Evolutionary conservation across 53 echinoderm and acorn worm genomes (phyloP), one percentile per base, ranked within the genome.

Genomic region (Holothuria scabra): DNA sequence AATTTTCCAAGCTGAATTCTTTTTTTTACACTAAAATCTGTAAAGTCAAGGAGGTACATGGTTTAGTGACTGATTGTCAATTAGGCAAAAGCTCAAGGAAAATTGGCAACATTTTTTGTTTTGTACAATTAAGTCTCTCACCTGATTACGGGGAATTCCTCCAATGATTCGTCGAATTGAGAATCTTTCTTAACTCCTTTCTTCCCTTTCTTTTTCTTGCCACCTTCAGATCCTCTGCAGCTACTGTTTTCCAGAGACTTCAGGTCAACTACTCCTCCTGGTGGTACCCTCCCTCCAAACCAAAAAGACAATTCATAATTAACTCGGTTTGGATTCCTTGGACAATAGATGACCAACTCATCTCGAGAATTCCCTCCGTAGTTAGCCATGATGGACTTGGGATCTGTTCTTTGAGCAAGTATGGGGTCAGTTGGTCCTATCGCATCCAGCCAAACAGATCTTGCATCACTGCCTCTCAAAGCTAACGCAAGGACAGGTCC

Each of bases 391-490:
- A 99, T 56, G 35, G 99, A 99, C 49, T 71, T 88, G 14, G 99
- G 99, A 59, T 99, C 99, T 0, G 99, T 99, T 30, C 95, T 90
- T 21, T 89, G 91, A 29, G 99, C 99, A 13, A 99, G 91, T 31
- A 83, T 84, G 11, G 99, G 99, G 58, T 99, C 99, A 4, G 95
- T 87, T 0, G 99, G 99, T 16, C 99, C 99, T 0, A 99, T 87
- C 8, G 89, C 91, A 74, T 99, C 91, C 31, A 92, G 65, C 99
- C 84, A 99, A 14, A 87, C 60, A 20, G 90, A 90, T 11, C 99
- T 84, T 14, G 99, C 99, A 63, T 78, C 56, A 80, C 83, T 85
- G 18, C 99, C 99, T 0, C 95, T 88, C 16, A 95, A 59, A 18
- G 89, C 91, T 20, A 95, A 25, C 0, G 91, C 94, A 24, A 99